Evolutionary conservation across 2,888 invertebrate genomes (phyloP).

Genomic region (Odontocolon sp.): DNA sequence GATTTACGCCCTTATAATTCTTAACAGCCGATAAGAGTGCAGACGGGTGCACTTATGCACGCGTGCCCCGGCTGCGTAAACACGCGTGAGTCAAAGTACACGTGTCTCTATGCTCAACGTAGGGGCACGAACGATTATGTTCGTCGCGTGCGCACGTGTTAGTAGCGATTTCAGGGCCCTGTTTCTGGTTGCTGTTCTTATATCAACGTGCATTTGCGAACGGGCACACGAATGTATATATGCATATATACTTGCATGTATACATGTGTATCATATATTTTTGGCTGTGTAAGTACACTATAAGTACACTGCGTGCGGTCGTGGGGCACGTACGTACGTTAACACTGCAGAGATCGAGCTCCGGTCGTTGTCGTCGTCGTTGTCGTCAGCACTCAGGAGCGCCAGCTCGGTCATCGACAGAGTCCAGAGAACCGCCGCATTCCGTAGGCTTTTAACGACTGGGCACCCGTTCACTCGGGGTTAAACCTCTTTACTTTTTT

Average conservation of each 20-base stretch:
- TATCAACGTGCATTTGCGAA: not conserved
- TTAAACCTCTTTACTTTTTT: conserved; percentile 59
- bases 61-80: conserved; percentile 42
- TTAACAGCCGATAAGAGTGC: no score
- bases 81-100: conserved; percentile 49
- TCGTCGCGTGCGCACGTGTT: not conserved
- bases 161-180: not conserved
- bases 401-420: conserved; percentile 23
- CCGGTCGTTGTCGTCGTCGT: not conserved
- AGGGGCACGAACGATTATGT: conserved; percentile 4
- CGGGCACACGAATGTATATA: not conserved
- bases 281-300: conserved; percentile 2
- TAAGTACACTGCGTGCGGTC: not conserved
- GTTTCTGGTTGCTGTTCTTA: conserved; percentile 1
- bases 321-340: not conserved
- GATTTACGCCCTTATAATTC: no score
- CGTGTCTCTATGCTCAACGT: not conserved
- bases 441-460: conserved; percentile 66
- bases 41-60: not conserved
- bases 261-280: no score
- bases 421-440: conserved; percentile 59
- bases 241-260: no score
- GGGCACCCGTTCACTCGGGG: conserved; percentile 41
- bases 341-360: not conserved
- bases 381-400: conserved; percentile 4